phyloP scores from a whole-genome alignment of 2,888 invertebrate genomes.

The Dorcus parallelipipedus region DNA sequence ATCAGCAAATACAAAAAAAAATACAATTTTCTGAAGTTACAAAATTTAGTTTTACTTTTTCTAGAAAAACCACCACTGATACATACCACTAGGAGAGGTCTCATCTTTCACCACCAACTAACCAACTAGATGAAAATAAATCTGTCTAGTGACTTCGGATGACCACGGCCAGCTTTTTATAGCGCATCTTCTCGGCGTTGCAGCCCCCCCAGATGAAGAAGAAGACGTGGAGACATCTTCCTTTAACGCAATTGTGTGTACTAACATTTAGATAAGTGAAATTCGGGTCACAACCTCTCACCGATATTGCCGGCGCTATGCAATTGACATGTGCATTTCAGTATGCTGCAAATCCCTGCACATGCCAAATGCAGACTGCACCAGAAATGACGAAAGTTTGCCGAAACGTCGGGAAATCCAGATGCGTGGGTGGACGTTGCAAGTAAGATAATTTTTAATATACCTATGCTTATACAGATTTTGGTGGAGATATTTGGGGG shows the following conservation, averaged over 20 bases:
- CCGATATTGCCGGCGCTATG: conserved; percentile 15
- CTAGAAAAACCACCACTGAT: conserved; percentile 1
- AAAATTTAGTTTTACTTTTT: neutral
- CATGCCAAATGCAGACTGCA: too few relatives aligned
- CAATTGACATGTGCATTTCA: neutral
- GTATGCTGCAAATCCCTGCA: neutral
- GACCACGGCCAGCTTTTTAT: conserved; percentile 38
- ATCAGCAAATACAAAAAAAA: neutral
- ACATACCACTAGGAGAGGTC: conserved; percentile 42
- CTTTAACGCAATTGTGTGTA: conserved; percentile 29
- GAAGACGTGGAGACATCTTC: conserved; percentile 34
- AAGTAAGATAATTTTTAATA: too few relatives aligned
- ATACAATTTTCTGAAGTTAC: neutral
- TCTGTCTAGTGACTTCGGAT: conserved; percentile 31
- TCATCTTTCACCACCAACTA: conserved; percentile 37
- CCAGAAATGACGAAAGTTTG: too few relatives aligned
- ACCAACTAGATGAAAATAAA: conserved; percentile 20
- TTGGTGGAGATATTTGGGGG: too few relatives aligned
- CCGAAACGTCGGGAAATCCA: too few relatives aligned
- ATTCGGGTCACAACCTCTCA: conserved; percentile 47
- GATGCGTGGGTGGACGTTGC: too few relatives aligned
- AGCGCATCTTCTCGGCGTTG: conserved; percentile 31
- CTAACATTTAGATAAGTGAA: conserved; percentile 46
- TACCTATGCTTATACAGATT: too few relatives aligned
- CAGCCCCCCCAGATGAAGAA: conserved; percentile 35